phyloP scores from a whole-genome alignment of 2,113 vertebrate genomes.

The Callionymus lyra region DNA sequence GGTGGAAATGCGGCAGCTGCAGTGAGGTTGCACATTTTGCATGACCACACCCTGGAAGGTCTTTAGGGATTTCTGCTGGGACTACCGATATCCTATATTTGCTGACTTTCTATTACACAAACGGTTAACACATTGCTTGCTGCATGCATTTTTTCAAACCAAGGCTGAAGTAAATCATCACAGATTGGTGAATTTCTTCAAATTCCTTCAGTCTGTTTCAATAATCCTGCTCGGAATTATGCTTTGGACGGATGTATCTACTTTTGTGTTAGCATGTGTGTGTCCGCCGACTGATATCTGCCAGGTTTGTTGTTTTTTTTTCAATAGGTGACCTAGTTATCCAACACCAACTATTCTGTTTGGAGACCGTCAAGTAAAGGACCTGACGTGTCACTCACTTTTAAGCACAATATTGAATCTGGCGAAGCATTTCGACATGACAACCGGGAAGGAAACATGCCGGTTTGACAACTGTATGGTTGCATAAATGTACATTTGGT shows the following conservation, averaged over 20 bases:
- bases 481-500: too few species aligned
- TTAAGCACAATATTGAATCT: too few species aligned
- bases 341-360: constrained; percentile 22
- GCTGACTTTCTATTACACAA: too few species aligned
- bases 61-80: constrained; percentile 7
- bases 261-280: constrained; percentile 2
- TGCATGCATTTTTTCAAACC: constrained; percentile 10
- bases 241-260: too few species aligned
- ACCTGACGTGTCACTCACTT: too few species aligned
- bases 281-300: constrained; percentile 26
- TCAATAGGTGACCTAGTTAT: constrained; percentile 44
- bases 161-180: neutral
- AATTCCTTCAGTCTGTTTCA: too few species aligned
- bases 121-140: neutral
- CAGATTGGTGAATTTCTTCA: neutral
- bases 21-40: constrained; percentile 56
- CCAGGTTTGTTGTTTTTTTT: constrained; percentile 33
- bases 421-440: too few species aligned
- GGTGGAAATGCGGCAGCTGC: constrained; percentile 56
- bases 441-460: too few species aligned
- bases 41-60: constrained; percentile 46
- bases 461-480: too few species aligned
- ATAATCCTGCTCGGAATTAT: too few species aligned
- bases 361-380: too few species aligned
- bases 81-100: neutral